A percentile compares a stretch with the other conserved stretches of the same genome.
Evolutionary conservation across 2,113 vertebrate species (phyloP).

Genomic region (Loxodonta africana): DNA sequence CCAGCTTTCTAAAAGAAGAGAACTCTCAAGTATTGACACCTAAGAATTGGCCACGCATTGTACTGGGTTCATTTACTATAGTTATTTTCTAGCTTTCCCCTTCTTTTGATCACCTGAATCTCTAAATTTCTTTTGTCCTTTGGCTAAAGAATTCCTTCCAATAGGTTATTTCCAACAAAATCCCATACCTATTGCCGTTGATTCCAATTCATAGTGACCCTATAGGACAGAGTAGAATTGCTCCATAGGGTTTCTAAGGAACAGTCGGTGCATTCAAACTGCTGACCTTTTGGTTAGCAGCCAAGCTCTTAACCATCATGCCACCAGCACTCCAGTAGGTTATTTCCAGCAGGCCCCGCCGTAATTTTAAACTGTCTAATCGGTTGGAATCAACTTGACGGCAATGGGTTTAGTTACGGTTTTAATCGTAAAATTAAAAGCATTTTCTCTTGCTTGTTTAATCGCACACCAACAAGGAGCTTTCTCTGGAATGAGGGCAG

Average conservation of each 20-base stretch:
- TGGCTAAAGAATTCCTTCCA: neutral
- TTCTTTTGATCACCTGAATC: neutral
- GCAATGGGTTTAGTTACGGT: neutral
- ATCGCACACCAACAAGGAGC: neutral
- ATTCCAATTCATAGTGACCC: too few species aligned
- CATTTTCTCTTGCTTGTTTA: conserved; percentile 9
- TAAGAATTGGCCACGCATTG: neutral
- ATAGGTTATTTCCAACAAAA: neutral
- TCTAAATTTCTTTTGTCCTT: neutral
- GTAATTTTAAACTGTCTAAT: neutral
- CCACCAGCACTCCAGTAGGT: neutral
- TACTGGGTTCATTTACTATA: neutral
- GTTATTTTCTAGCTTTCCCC: neutral
- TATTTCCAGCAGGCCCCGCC: neutral
- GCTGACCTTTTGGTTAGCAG: too few species aligned
- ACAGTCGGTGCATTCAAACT: too few species aligned
- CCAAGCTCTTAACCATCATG: too few species aligned
- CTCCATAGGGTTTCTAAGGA: too few species aligned
- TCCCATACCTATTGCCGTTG: too few species aligned
- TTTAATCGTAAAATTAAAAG: neutral
- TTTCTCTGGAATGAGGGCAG: neutral
- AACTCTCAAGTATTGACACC: neutral
- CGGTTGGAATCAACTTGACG: neutral
- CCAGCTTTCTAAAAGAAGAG: neutral
- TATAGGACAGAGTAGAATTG: too few species aligned